Conservation (phyloP, 2,113 vertebrate genomes). For the Channa maculata region DNA sequence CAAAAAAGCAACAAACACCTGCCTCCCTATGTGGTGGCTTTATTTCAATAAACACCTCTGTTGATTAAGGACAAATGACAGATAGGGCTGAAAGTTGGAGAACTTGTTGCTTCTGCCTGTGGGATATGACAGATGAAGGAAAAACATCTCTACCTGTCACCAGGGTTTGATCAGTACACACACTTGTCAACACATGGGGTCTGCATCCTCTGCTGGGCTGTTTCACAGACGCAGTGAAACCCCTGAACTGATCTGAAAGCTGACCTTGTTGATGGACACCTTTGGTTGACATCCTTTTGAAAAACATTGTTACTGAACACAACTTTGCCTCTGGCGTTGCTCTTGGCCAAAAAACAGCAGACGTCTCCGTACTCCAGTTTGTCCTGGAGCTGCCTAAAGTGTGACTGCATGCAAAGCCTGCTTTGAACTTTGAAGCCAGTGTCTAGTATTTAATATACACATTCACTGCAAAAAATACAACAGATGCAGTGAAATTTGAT, state of each 20-base stretch:
- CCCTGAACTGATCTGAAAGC: background rate
- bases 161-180: background rate
- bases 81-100: no score
- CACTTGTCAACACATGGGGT: background rate
- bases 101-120: no score
- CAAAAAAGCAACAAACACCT: no score
- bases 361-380: background rate
- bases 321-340: background rate
- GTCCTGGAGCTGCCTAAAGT: background rate
- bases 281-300: conserved; percentile 8
- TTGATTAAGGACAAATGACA: no score
- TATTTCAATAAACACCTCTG: no score
- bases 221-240: background rate
- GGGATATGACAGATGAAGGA: background rate
- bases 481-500: no score
- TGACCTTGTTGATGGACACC: background rate
- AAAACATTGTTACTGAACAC: conserved; percentile 3
- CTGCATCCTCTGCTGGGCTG: background rate
- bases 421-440: no score
- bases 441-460: no score
- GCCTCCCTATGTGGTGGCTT: no score
- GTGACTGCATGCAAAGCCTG: background rate
- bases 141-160: background rate
- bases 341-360: conserved; percentile 2
- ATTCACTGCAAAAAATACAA: no score